Evolutionary conservation across 2,113 vertebrate species (phyloP).

Genomic region (Gobio gobio): DNA sequence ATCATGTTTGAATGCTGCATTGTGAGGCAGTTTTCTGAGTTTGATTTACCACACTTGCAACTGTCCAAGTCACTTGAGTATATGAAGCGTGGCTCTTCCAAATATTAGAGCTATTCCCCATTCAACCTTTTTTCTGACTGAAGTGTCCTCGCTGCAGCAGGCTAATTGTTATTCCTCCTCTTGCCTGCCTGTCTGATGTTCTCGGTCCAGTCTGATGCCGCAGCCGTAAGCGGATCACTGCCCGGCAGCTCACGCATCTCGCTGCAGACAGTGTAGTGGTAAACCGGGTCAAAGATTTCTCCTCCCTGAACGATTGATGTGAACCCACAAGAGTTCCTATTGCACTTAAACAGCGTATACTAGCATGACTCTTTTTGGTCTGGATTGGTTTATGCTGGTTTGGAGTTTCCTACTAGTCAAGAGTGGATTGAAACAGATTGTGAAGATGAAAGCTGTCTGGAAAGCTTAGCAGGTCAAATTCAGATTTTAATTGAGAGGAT

Average conservation of each 20-base stretch:
- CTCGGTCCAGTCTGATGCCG: neutral
- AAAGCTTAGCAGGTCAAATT: neutral
- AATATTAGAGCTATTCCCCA: constrained; percentile 3
- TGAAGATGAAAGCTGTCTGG: neutral
- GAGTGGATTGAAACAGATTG: neutral
- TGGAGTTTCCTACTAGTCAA: neutral
- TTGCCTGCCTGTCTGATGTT: constrained; percentile 34
- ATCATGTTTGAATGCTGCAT: neutral
- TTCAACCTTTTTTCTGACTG: constrained; percentile 19
- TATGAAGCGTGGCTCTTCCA: neutral
- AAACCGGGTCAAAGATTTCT: constrained; percentile 38
- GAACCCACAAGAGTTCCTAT: neutral
- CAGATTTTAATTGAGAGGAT: neutral
- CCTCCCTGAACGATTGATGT: neutral
- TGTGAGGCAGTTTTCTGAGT: neutral
- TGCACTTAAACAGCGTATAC: neutral
- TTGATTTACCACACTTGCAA: neutral
- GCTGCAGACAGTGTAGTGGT: constrained; percentile 28
- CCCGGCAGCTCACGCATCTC: constrained; percentile 19
- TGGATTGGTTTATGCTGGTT: neutral
- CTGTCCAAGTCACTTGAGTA: neutral
- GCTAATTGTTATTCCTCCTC: constrained; percentile 14
- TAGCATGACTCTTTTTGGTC: neutral
- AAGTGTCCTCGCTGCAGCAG: constrained; percentile 39
- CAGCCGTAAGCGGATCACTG: neutral